Evolutionary conservation across 2,113 vertebrate species (phyloP).

Genomic region (Phylloscopus trochilus): DNA sequence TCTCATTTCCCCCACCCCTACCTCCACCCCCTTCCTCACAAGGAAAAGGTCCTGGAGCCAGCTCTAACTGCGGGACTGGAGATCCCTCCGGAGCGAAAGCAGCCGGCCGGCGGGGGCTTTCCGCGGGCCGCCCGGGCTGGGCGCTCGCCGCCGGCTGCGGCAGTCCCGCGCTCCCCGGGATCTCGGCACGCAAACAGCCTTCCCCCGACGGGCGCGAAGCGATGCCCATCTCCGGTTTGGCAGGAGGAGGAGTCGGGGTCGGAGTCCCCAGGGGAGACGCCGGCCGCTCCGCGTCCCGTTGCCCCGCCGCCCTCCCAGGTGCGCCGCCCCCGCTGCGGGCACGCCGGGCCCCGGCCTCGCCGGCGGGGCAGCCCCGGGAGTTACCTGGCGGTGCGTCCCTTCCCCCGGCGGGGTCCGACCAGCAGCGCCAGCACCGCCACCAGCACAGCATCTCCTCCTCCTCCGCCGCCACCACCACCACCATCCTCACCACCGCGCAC

Average conservation of each 20-base stretch:
- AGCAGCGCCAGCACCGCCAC: conserved; percentile 4
- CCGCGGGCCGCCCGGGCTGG: background rate
- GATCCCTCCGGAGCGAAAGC: background rate
- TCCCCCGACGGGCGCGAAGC: background rate
- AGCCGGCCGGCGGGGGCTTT: background rate
- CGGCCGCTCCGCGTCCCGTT: background rate
- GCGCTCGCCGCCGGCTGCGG: background rate
- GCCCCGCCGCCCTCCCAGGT: conserved; percentile 37
- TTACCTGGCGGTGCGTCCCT: conserved; percentile 45
- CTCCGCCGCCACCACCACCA: background rate
- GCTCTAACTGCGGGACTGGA: background rate
- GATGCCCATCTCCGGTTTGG: conserved; percentile 20
- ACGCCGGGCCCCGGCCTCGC: background rate
- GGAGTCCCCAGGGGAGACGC: conserved; percentile 3
- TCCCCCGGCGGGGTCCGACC: conserved; percentile 22
- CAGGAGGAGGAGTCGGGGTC: conserved; percentile 55
- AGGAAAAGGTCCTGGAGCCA: conserved; percentile 29
- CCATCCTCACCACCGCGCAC: conserved; percentile 33
- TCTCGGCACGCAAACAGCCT: background rate
- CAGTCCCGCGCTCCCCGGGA: background rate
- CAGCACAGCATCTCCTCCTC: conserved; percentile 7
- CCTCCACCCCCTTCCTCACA: conserved; percentile 54
- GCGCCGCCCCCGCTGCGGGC: conserved; percentile 21
- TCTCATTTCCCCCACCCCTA: conserved; percentile 56
- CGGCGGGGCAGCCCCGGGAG: conserved; percentile 18